phyloP scores from a whole-genome alignment of 2,113 vertebrate genomes.

The Aldabrachelys gigantea region DNA sequence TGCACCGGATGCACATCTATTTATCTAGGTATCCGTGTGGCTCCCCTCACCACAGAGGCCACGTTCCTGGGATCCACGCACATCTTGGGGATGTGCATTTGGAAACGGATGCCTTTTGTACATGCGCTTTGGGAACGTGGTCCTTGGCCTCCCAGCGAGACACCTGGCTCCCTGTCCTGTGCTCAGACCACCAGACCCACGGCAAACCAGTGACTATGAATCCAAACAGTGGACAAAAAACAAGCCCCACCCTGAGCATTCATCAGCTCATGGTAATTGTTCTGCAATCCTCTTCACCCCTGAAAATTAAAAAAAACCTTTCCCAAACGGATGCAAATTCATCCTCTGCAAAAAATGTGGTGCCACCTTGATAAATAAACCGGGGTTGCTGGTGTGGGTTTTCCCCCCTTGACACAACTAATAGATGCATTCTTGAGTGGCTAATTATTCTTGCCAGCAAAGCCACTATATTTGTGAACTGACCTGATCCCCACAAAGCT shows the following conservation, averaged over 20 bases:
- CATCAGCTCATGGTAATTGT: neutral
- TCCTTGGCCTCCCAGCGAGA: neutral
- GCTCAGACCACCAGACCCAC: neutral
- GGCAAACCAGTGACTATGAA: fast-evolving
- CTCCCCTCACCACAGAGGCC: neutral
- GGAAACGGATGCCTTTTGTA: neutral
- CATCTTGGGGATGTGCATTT: neutral
- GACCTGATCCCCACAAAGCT: constrained; percentile 76
- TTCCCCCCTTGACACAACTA: neutral
- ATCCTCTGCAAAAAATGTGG: neutral
- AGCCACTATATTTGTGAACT: constrained; percentile 66
- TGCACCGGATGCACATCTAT: fast-evolving
- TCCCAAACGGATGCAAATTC: neutral
- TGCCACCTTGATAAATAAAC: neutral
- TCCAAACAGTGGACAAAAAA: fast-evolving
- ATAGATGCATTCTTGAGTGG: neutral
- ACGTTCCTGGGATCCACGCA: neutral
- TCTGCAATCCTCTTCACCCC: neutral
- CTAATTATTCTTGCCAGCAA: constrained; percentile 14
- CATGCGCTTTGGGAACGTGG: fast-evolving
- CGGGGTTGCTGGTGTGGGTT: neutral
- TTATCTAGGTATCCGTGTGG: neutral
- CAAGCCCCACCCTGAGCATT: neutral
- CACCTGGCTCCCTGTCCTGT: neutral
- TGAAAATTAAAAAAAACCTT: neutral